Evolutionary conservation across 1,140 invertebrate genomes (phyloP).

Genomic region (Apis cerana): DNA sequence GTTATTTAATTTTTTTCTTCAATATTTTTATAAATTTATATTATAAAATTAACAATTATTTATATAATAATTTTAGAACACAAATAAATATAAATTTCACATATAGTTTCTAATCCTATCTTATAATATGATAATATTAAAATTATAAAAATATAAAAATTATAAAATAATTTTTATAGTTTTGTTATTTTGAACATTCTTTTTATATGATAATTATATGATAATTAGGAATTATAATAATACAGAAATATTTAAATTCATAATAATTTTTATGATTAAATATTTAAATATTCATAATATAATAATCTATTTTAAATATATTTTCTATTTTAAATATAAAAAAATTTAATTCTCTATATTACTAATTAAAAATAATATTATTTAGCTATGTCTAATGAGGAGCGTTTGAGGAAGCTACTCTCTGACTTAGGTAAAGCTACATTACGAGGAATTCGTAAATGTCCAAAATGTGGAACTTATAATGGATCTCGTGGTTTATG

Average conservation of each 20-base stretch:
- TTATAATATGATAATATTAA: background rate
- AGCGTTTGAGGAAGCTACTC: conserved; percentile 76
- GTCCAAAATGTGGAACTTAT: conserved; percentile 89
- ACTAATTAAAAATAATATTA: conserved; percentile 13
- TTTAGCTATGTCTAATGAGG: conserved; percentile 75
- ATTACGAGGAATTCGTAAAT: conserved; percentile 87
- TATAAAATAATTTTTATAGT: background rate
- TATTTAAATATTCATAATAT: background rate
- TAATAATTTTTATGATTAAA: background rate
- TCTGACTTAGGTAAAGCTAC: conserved; percentile 87
- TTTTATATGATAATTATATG: background rate
- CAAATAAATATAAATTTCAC: background rate
- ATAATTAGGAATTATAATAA: background rate
- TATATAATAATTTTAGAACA: background rate
- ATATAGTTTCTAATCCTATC: background rate
- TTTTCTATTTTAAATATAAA: background rate
- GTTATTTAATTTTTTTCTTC: background rate
- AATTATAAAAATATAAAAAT: too few relatives aligned
- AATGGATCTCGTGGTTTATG: conserved; percentile 88
- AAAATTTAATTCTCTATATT: background rate
- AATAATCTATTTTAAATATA: background rate
- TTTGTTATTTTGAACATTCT: background rate
- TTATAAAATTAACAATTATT: background rate
- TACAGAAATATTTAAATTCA: background rate
- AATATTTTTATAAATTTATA: background rate